Evolutionary conservation across 2,113 vertebrate genomes (phyloP), one percentile per base, ranked within the genome.

Genomic region (Campylorhamphus procurvoides): DNA sequence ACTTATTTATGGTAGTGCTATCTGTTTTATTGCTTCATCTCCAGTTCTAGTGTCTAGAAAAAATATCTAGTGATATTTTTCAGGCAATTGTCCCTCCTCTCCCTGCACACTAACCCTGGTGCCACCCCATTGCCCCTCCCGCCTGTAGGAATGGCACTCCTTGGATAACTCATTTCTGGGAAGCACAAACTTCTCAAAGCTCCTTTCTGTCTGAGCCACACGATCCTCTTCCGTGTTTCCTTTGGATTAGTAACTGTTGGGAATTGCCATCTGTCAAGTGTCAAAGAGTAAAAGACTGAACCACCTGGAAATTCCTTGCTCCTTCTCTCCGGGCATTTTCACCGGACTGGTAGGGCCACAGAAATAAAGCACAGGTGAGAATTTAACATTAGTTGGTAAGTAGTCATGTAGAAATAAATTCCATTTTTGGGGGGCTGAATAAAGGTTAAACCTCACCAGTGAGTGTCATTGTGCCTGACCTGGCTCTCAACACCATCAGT

Each of bases 281-380:
- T 86, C 94, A 96, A 89, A 87, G 86, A 86, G 91, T 85, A 85
- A 95, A 95, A 91, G 58, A 93, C 96, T 95, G 93, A 95, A 95
- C 94, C 76, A 60, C 91, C 83, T 78, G 66, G 85, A n/a, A 33
- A 56, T 60, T 90, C 86, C 68, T 74, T 35, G 74, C 89, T 94
- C 83, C 56, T 91, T 37, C 63, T 84, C 37, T 62, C 35, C 25
- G 46, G 71, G 47, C 58, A 8, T 74, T 93, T 90, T 89, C 88
- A 50, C 35, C 40, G 83, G 35, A 9, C 75, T 16, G 75, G 64
- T 44, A 39, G 46, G 74, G 66, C 82, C 6, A 7, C 55, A 58
- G 91, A 50, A 87, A 39, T 35, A 39, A 68, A 69, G 77, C 73
- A 29, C 35, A 11, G 77, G 40, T 9, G 0, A 1, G 12, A 67